A percentile compares a stretch with the other conserved stretches of the same genome.
phyloP scores from a whole-genome alignment of 2,797 vertebrate genomes.

The Knipowitschia caucasica region DNA sequence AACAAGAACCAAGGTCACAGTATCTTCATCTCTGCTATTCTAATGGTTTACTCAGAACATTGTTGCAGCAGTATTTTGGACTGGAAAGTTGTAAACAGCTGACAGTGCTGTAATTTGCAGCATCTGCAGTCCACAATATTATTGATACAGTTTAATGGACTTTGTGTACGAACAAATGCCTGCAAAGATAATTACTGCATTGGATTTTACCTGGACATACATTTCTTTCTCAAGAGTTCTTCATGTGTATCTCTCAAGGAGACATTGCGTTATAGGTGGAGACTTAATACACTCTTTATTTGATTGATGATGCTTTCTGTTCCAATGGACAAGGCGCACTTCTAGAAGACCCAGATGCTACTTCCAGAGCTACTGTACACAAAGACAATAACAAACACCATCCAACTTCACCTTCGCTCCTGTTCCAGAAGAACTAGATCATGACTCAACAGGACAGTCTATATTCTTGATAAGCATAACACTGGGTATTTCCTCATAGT shows the following conservation, averaged over 20 bases:
- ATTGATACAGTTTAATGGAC: slow-evolving; percentile 14
- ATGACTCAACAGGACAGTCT: slow-evolving; percentile 3
- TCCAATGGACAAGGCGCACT: slow-evolving; percentile 27
- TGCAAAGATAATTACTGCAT: slow-evolving; percentile 3
- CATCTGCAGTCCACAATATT: slow-evolving; percentile 15
- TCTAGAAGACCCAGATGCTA: too few relatives aligned
- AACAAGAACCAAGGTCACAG: slow-evolving; percentile 35
- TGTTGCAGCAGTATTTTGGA: slow-evolving; percentile 10
- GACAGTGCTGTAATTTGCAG: slow-evolving; percentile 28
- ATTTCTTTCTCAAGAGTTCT: slow-evolving; percentile 8
- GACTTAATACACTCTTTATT: slow-evolving; percentile 18
- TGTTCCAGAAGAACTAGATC: neutral
- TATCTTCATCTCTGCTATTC: slow-evolving; percentile 11
- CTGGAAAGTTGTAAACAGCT: slow-evolving; percentile 24
- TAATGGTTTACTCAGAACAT: neutral
- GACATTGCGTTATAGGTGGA: neutral
- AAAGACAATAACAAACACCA: too few relatives aligned
- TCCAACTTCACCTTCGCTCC: neutral
- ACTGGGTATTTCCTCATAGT: slow-evolving; percentile 31
- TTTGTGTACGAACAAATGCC: slow-evolving; percentile 17
- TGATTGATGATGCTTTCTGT: slow-evolving; percentile 14
- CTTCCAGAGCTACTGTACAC: slow-evolving; percentile 51
- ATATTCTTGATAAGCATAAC: slow-evolving; percentile 17
- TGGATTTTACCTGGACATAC: slow-evolving; percentile 3
- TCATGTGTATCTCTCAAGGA: slow-evolving; percentile 7